Percentiles rank a stretch among this genome's conserved stretches.
Evolutionary conservation across 2,113 vertebrate genomes (phyloP).

Genomic region (Bagarius yarrelli): DNA sequence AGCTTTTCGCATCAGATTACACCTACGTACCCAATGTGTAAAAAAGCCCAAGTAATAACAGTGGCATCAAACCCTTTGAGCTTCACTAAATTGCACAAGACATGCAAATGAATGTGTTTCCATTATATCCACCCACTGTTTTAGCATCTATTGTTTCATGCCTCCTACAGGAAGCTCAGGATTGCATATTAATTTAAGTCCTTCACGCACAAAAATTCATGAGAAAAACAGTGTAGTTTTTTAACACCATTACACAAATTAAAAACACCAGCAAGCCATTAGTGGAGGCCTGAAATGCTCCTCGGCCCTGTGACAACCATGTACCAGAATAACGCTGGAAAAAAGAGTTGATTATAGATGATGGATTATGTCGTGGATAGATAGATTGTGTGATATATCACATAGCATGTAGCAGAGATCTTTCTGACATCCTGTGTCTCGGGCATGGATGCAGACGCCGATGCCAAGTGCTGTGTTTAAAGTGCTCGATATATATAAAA

Average conservation of each 20-base stretch:
- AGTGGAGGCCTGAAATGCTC: slow-evolving; percentile 1
- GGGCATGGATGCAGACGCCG: background rate
- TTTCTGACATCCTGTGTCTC: background rate
- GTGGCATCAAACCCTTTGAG: slow-evolving; percentile 34
- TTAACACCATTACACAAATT: slow-evolving; percentile 26
- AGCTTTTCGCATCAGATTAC: slow-evolving; percentile 34
- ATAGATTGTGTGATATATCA: background rate
- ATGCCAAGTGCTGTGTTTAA: background rate
- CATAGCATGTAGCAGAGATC: background rate
- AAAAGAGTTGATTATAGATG: background rate
- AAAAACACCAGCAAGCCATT: slow-evolving; percentile 27
- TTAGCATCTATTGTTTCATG: slow-evolving; percentile 38
- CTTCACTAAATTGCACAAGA: slow-evolving; percentile 41
- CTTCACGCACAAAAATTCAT: slow-evolving; percentile 1
- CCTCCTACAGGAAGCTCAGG: slow-evolving; percentile 33
- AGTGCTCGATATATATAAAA: too few relatives aligned
- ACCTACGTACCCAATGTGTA: slow-evolving; percentile 39
- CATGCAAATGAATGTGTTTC: slow-evolving; percentile 42
- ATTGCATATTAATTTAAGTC: slow-evolving; percentile 38
- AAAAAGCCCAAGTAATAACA: slow-evolving; percentile 32
- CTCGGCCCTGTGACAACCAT: slow-evolving; percentile 4
- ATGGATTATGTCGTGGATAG: background rate
- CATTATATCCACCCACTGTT: slow-evolving; percentile 43
- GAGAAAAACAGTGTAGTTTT: slow-evolving; percentile 1
- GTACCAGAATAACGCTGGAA: background rate